Evolutionary conservation across 2,888 invertebrate species (phyloP).

Genomic region (Drosophila neotestacea): DNA sequence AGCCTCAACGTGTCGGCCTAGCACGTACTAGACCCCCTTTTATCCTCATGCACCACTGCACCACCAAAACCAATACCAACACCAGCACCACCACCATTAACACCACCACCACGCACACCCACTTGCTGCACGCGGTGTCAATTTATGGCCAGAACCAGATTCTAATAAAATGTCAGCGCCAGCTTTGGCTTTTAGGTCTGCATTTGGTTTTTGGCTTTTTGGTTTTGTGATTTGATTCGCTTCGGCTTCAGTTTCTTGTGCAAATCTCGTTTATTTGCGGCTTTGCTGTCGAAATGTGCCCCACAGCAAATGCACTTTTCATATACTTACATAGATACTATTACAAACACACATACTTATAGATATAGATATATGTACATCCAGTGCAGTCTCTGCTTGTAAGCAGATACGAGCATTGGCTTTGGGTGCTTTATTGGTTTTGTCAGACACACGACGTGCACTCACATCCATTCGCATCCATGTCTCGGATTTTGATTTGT

Average conservation of each 20-base stretch:
- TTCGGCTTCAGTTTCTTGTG: constrained; percentile 52
- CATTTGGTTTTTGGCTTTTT: constrained; percentile 27
- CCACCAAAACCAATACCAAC: neutral
- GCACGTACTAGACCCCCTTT: constrained; percentile 45
- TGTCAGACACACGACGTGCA: constrained; percentile 34
- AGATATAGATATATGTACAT: neutral
- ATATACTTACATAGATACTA: constrained; percentile 35
- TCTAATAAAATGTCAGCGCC: constrained; percentile 64
- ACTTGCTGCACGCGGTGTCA: constrained; percentile 56
- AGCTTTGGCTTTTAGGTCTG: constrained; percentile 34
- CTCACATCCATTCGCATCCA: constrained; percentile 24
- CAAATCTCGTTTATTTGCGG: constrained; percentile 72
- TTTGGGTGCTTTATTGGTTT: constrained; percentile 62
- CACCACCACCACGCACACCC: constrained; percentile 3
- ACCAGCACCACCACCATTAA: neutral
- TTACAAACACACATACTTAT: neutral
- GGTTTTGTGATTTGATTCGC: constrained; percentile 26
- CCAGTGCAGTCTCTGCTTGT: constrained; percentile 13
- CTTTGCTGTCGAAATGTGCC: constrained; percentile 63
- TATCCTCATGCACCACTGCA: neutral
- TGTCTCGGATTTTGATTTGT: constrained; percentile 65
- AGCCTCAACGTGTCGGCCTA: constrained; percentile 46
- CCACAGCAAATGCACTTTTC: constrained; percentile 74
- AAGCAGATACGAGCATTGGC: constrained; percentile 43
- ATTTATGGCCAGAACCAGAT: constrained; percentile 68